Percentiles rank a stretch among this genome's conserved stretches.
These are phyloP conservation scores for Patiria pectinifera DNA, from an alignment of 53 echinoderm and acorn worm genomes.

Conservation along the genomic window DNA sequence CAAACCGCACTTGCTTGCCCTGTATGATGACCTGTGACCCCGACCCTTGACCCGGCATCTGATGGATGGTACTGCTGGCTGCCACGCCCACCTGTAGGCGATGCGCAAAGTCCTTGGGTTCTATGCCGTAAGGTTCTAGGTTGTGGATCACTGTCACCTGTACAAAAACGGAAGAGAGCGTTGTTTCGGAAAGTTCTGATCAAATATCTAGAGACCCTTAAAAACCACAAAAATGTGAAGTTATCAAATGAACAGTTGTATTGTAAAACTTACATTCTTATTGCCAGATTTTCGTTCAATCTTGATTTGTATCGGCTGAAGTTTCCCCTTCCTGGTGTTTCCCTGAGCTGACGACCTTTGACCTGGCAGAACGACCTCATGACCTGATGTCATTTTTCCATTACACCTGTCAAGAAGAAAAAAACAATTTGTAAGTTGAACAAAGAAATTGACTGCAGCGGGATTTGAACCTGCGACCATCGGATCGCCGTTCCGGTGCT, in stretches of 20 bases:
- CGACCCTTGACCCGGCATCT: constrained; percentile 78
- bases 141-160: constrained; percentile 88
- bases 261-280: constrained; percentile 74
- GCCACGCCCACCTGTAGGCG: constrained; percentile 87
- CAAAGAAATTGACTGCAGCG: background rate
- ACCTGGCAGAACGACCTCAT: constrained; percentile 75
- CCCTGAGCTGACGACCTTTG: constrained; percentile 11
- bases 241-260: no score
- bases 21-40: constrained; percentile 89
- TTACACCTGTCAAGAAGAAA: constrained; percentile 66
- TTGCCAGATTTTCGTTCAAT: constrained; percentile 86
- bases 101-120: constrained; percentile 89
- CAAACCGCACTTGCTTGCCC: constrained; percentile 90
- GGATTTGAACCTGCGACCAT: no score
- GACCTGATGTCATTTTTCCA: constrained; percentile 80
- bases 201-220: background rate
- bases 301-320: constrained; percentile 86
- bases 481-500: no score
- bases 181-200: no score
- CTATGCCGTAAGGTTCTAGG: constrained; percentile 81
- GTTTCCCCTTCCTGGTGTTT: constrained; percentile 78
- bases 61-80: constrained; percentile 82
- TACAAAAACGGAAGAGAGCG: background rate
- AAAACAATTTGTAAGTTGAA: no score
- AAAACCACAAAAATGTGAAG: background rate